Conservation (phyloP, 2,797 vertebrate genomes). For the Onychomys leucogaster region DNA sequence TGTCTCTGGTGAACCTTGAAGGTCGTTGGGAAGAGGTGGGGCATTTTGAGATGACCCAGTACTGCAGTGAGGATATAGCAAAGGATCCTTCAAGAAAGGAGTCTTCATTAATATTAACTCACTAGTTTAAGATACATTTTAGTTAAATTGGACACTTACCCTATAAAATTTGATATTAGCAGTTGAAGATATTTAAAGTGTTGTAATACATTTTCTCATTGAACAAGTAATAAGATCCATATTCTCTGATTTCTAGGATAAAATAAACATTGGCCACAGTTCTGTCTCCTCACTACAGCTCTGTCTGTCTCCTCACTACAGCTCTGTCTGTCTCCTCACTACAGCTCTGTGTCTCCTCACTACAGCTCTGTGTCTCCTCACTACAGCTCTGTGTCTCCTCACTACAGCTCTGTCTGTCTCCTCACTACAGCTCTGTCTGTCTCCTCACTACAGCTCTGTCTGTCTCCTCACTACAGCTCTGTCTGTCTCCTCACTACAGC, state of each 20-base stretch:
- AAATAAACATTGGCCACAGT: not conserved
- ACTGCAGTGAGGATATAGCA: not conserved
- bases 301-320: too few relatives aligned
- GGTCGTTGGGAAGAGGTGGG: not conserved
- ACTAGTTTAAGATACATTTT: slow-evolving; percentile 3
- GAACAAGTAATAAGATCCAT: slow-evolving; percentile 49
- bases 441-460: too few relatives aligned
- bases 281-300: not conserved
- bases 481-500: too few relatives aligned
- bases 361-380: too few relatives aligned
- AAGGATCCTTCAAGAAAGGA: not conserved
- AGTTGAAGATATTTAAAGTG: slow-evolving; percentile 57
- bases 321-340: too few relatives aligned
- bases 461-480: too few relatives aligned
- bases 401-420: too few relatives aligned
- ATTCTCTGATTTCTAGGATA: not conserved
- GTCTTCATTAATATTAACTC: slow-evolving; percentile 21
- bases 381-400: too few relatives aligned
- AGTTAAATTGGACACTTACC: not conserved
- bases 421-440: too few relatives aligned
- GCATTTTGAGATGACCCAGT: not conserved
- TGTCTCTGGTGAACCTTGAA: slow-evolving; percentile 31
- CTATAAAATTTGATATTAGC: not conserved
- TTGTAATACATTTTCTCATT: slow-evolving; percentile 50
- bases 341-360: too few relatives aligned